Percentiles rank a stretch among this genome's conserved stretches.
phyloP scores from a whole-genome alignment of 2,888 invertebrate genomes.

The Incurvaria masculella region DNA sequence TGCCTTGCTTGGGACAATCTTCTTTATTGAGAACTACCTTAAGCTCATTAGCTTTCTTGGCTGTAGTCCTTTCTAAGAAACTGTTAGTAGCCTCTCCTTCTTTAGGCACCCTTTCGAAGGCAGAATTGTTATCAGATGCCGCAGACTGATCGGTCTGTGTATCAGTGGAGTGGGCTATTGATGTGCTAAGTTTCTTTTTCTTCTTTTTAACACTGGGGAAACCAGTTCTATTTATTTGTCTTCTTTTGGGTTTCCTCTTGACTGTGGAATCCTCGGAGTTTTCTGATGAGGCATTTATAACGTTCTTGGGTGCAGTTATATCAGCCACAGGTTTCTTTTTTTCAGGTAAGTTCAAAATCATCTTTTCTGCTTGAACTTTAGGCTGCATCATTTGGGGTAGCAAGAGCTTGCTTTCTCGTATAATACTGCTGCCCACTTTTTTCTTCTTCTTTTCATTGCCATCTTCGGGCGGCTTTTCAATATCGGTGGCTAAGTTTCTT shows the following conservation, averaged over 20 bases:
- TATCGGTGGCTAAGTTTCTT: conserved; percentile 37
- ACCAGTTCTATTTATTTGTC: conserved; percentile 83
- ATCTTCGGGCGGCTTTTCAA: conserved; percentile 25
- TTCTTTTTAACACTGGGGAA: conserved; percentile 83
- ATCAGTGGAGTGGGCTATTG: not conserved
- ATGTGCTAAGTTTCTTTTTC: conserved; percentile 61
- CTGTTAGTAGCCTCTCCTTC: conserved; percentile 65
- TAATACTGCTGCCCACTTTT: conserved; percentile 37
- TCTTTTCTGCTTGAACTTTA: conserved; percentile 41
- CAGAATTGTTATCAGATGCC: conserved; percentile 42
- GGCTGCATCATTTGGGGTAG: conserved; percentile 38
- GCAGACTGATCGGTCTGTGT: conserved; percentile 31
- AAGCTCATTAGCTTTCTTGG: conserved; percentile 37
- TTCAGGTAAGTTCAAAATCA: conserved; percentile 26
- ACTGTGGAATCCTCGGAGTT: conserved; percentile 26
- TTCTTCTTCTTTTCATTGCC: conserved; percentile 42
- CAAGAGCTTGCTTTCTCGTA: conserved; percentile 48
- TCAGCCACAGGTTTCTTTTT: conserved; percentile 28
- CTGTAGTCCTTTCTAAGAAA: conserved; percentile 60
- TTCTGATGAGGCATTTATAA: conserved; percentile 25
- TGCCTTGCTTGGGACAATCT: conserved; percentile 49
- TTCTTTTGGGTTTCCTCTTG: conserved; percentile 58
- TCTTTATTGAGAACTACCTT: conserved; percentile 51
- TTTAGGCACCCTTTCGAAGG: conserved; percentile 67
- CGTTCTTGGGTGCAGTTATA: conserved; percentile 26